Evolutionary conservation across 1,140 invertebrate genomes (phyloP).

Genomic region (Procambarus virginalis): DNA sequence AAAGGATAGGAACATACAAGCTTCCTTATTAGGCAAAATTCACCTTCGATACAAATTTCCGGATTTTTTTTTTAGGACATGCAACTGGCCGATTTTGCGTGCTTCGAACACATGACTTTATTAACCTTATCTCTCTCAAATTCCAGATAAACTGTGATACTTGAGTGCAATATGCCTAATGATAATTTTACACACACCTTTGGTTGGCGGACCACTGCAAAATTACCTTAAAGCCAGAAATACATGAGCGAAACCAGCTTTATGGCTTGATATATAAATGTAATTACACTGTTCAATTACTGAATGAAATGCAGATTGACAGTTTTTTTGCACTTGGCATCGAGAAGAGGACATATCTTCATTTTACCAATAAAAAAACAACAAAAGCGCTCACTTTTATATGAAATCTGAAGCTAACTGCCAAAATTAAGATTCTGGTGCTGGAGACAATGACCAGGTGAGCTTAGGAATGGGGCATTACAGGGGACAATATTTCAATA

Average conservation of each 20-base stretch:
- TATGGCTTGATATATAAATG: constrained; percentile 23
- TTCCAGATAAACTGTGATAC: background rate
- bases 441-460: constrained; percentile 2
- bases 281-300: background rate
- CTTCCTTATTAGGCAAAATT: constrained; percentile 44
- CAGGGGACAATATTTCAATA: background rate
- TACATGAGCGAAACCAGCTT: constrained; percentile 16
- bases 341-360: background rate
- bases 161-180: constrained; percentile 30
- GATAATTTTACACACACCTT: constrained; percentile 27
- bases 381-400: background rate
- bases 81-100: background rate
- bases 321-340: background rate
- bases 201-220: constrained; percentile 8
- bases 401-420: background rate
- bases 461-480: background rate
- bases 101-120: background rate
- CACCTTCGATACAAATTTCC: constrained; percentile 26
- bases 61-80: background rate
- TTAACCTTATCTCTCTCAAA: background rate
- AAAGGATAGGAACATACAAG: constrained; percentile 52
- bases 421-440: background rate
- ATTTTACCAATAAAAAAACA: background rate
- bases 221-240: constrained; percentile 26
- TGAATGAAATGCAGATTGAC: background rate